Evolutionary conservation across 2,797 vertebrate genomes (phyloP).

Genomic region (Brotula barbata): DNA sequence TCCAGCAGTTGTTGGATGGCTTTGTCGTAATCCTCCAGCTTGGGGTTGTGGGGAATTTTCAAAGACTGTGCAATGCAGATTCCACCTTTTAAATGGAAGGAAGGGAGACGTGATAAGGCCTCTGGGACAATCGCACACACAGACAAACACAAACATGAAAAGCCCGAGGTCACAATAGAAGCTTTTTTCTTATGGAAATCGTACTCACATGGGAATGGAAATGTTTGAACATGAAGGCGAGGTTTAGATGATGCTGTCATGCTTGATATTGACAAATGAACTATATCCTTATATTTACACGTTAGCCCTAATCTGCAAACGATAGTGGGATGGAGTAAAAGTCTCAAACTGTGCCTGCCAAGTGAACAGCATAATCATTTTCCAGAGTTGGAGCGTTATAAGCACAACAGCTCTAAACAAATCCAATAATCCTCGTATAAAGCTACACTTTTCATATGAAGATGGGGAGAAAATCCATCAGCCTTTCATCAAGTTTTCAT

Average conservation of each 20-base stretch:
- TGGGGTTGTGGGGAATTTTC: constrained; percentile 90
- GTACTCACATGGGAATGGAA: constrained; percentile 35
- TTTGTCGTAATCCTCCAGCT: constrained; percentile 88
- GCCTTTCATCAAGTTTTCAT: constrained; percentile 62
- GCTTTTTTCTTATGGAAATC: constrained; percentile 39
- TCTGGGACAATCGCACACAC: constrained; percentile 34
- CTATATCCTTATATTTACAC: constrained; percentile 41
- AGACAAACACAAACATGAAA: constrained; percentile 20
- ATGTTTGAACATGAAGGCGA: constrained; percentile 38
- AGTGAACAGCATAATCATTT: constrained; percentile 44
- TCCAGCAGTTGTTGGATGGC: constrained; percentile 91
- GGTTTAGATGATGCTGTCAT: constrained; percentile 49
- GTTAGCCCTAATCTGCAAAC: constrained; percentile 48
- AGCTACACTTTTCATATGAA: constrained; percentile 59
- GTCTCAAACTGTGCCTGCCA: constrained; percentile 39
- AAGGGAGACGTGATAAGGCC: constrained; percentile 56
- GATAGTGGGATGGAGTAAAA: constrained; percentile 40
- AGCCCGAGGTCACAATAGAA: constrained; percentile 45
- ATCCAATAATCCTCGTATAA: constrained; percentile 62
- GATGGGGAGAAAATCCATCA: constrained; percentile 48
- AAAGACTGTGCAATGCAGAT: constrained; percentile 95
- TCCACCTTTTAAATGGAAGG: constrained; percentile 79
- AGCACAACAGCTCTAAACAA: constrained; percentile 57
- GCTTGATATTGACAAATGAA: constrained; percentile 18
- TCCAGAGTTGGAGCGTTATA: constrained; percentile 47